Evolutionary conservation across 2,888 invertebrate genomes (phyloP), one percentile per base, ranked within the genome.

Genomic region (Choreutis nemorana): DNA sequence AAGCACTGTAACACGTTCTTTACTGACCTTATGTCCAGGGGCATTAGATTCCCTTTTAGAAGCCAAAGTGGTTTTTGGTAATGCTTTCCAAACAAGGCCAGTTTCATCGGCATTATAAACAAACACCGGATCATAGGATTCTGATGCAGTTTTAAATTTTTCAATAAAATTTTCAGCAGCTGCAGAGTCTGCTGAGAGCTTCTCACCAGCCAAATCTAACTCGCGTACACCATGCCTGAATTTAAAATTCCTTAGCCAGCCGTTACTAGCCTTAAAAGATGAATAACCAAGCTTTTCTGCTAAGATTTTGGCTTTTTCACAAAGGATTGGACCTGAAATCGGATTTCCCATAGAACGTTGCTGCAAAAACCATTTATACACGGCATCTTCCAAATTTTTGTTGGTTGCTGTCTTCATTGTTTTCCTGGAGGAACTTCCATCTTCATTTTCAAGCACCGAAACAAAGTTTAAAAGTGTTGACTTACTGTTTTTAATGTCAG

Each of bases 371-470:
- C 27, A 27, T 12, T 15, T 41, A 15, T 35, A 47, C 10, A 48
- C 37, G 13, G 37, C 42, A 27, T 42, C 38, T 30, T 48, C 45
- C 27, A 48, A 33, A 14, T 40, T 12, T 40, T 43, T 28, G 23
- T 42, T 26, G 14, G 18, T 31, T 33, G 36, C 34, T 28, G 26
- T 28, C 29, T 40, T 36, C 33, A 41, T 39, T 29, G 30, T 14
- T 44, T 43, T 45, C 28, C 36, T 31, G 14, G 25, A 36, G 21
- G 35, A 37, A 28, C 32, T 30, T 24, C 41, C 41, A 31, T 40
- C 37, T 23, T 32, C 27, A 32, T 25, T 41, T 29, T 43, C 40
- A 33, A 43, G 31, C 32, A 24, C 34, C 13, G 39, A 36, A 18
- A 37, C 38, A 39, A 42, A 42, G 30, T 33, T 39, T 28, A 31